These are phyloP conservation scores for Lamproptera curius DNA, from an alignment of 2,888 invertebrate species.

Conservation along the genomic window DNA sequence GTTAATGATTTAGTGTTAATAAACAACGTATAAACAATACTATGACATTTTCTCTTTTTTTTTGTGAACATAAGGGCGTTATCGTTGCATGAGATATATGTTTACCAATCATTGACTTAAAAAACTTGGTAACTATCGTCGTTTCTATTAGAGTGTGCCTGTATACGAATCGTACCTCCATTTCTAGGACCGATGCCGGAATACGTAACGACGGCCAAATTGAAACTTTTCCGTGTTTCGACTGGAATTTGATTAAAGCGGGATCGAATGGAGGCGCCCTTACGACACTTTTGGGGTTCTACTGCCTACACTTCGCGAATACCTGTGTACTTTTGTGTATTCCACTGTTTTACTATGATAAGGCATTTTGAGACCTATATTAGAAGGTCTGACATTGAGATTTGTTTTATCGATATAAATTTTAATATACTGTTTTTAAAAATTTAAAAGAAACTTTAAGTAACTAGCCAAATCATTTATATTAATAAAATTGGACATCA, in stretches of 20 bases:
- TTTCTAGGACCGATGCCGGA: slow-evolving; percentile 31
- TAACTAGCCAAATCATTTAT: not conserved
- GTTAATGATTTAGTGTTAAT: too few species aligned
- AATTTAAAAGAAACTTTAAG: not conserved
- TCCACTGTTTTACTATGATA: too few species aligned
- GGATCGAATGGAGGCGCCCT: slow-evolving; percentile 41
- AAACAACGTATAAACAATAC: not conserved
- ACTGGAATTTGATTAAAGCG: slow-evolving; percentile 51
- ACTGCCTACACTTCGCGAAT: slow-evolving; percentile 1
- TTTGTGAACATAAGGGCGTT: too few species aligned
- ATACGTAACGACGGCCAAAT: slow-evolving; percentile 48
- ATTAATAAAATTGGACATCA: too few species aligned
- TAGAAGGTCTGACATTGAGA: too few species aligned
- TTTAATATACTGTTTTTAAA: too few species aligned
- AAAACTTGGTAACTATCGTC: too few species aligned
- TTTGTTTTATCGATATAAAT: too few species aligned
- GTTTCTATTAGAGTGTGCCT: not conserved
- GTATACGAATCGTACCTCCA: slow-evolving; percentile 31
- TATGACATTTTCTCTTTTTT: not conserved
- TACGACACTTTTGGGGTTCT: slow-evolving; percentile 24
- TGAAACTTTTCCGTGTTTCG: slow-evolving; percentile 57
- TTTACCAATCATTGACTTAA: too few species aligned
- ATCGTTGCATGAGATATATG: too few species aligned
- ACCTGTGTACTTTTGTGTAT: too few species aligned
- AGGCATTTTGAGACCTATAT: too few species aligned